Conservation (phyloP, 1,140 invertebrate species). For the Thaumatotibia leucotreta region DNA sequence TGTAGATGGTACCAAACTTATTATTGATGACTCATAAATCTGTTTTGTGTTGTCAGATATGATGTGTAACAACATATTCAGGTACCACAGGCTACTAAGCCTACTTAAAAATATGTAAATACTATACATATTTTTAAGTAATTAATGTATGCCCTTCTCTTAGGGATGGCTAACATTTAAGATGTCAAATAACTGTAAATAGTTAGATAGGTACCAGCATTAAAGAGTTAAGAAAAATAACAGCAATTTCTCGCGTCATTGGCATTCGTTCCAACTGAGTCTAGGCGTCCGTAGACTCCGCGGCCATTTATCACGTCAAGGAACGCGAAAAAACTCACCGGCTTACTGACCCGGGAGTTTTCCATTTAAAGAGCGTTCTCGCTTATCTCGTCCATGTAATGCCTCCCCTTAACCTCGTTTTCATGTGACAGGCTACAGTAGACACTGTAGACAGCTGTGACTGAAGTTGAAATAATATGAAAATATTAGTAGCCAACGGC, state of each 20-base stretch:
- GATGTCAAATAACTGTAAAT: no score
- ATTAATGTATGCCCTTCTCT: no score
- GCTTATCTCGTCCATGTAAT: conserved; percentile 59
- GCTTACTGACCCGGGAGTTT: conserved; percentile 68
- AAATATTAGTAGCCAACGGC: background rate
- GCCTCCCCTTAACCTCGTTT: conserved; percentile 35
- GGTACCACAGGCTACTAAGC: no score
- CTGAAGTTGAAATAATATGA: background rate
- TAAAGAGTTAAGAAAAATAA: conserved; percentile 52
- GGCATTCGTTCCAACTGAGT: conserved; percentile 42
- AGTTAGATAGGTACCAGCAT: no score
- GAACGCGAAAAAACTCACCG: conserved; percentile 62
- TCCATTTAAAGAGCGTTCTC: conserved; percentile 65
- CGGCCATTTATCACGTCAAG: conserved; percentile 67
- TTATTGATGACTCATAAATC: no score
- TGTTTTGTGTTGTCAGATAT: no score
- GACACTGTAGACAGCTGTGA: background rate
- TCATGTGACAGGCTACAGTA: background rate
- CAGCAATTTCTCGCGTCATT: conserved; percentile 62
- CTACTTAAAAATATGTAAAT: no score
- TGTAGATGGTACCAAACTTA: no score
- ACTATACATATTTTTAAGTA: no score
- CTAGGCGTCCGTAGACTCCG: conserved; percentile 31
- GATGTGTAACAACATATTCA: no score
- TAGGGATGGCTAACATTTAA: no score